Conservation (phyloP, 2,797 vertebrate species). For the Vespertilio murinus region DNA sequence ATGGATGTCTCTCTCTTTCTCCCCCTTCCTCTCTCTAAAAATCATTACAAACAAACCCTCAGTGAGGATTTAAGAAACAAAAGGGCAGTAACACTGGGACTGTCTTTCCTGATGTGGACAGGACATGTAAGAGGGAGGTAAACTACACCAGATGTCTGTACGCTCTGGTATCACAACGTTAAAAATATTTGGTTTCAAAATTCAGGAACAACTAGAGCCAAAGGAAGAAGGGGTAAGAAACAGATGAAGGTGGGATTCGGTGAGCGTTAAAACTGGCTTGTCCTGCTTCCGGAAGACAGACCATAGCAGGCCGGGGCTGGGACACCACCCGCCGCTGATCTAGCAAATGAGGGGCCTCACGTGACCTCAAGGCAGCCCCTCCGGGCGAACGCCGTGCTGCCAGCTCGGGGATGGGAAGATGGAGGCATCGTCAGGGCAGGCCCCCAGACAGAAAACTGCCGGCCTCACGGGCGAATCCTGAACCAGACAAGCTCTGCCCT, state of each 20-base stretch:
- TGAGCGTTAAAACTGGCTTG: background rate
- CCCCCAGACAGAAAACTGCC: background rate
- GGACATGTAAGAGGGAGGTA: background rate
- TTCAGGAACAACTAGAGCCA: background rate
- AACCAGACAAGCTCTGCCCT: background rate
- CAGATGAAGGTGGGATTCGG: fast-evolving
- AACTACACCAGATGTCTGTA: background rate
- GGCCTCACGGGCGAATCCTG: background rate
- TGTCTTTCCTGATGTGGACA: background rate
- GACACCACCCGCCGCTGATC: fast-evolving
- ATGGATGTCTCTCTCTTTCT: background rate
- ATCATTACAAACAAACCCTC: background rate
- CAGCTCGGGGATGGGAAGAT: background rate
- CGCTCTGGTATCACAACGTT: background rate
- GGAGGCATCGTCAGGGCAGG: background rate
- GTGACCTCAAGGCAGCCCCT: background rate
- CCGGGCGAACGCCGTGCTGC: background rate
- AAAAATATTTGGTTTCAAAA: background rate
- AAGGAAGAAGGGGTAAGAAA: background rate
- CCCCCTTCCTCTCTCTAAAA: background rate
- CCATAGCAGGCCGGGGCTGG: fast-evolving
- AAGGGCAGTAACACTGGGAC: background rate
- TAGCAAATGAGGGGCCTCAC: background rate
- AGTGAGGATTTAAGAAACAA: background rate
- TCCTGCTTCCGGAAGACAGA: background rate